Evolutionary conservation across 2,888 invertebrate genomes (phyloP).

Genomic region (Hipparchia semele): DNA sequence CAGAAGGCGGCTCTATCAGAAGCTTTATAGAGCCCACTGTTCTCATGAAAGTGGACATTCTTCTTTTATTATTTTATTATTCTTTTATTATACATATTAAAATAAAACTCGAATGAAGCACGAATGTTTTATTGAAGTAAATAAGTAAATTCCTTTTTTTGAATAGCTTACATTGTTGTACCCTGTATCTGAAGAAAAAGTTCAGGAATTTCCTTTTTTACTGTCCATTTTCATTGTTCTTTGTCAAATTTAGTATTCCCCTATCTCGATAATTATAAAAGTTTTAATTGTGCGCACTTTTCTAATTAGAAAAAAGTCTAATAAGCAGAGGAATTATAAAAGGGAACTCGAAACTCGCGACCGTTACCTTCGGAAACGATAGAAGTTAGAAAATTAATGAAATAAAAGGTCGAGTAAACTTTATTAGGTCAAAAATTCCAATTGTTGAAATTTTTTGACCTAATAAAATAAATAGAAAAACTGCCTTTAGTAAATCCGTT

Average conservation of each 20-base stretch:
- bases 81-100: no score
- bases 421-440: not conserved
- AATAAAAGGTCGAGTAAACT: constrained; percentile 17
- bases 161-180: constrained; percentile 46
- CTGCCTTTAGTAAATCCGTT: not conserved
- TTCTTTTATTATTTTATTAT: no score
- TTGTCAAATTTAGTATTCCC: constrained; percentile 66
- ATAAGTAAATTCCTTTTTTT: not conserved
- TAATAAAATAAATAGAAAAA: not conserved
- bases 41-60: no score
- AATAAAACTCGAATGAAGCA: no score
- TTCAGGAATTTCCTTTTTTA: constrained; percentile 74
- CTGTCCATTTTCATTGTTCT: constrained; percentile 75
- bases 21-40: no score
- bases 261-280: constrained; percentile 80
- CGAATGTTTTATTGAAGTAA: no score
- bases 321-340: constrained; percentile 45
- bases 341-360: constrained; percentile 32
- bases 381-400: constrained; percentile 23
- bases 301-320: constrained; percentile 77
- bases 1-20: no score
- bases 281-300: constrained; percentile 81
- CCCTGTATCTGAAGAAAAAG: constrained; percentile 70
- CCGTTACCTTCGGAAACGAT: constrained; percentile 28
- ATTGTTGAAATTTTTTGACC: constrained; percentile 4